These are phyloP conservation scores for Rhogogaster chlorosoma DNA, from an alignment of 2,888 invertebrate genomes.

Conservation along the genomic window DNA sequence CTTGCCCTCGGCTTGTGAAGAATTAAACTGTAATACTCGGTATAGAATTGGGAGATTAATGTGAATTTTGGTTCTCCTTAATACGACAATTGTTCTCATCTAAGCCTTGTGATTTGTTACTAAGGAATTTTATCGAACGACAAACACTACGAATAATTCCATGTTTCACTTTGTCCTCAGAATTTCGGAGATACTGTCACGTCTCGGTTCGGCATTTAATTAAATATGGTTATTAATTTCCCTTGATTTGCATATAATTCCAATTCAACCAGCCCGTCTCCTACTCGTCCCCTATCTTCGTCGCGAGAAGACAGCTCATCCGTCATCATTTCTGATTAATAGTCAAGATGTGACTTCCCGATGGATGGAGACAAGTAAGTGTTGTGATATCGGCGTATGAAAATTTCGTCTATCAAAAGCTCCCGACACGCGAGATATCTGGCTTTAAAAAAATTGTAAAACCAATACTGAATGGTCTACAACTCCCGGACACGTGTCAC, in stretches of 20 bases:
- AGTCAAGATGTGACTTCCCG: constrained; percentile 18
- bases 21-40: neutral
- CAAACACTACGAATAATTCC: neutral
- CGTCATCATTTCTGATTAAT: constrained; percentile 39
- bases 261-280: constrained; percentile 37
- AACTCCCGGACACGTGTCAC: constrained; percentile 19
- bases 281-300: constrained; percentile 15
- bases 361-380: neutral
- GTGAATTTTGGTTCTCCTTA: neutral
- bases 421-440: neutral
- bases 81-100: neutral
- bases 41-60: neutral
- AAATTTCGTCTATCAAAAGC: constrained; percentile 8
- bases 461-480: neutral
- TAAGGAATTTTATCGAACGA: neutral
- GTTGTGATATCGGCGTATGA: neutral
- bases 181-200: neutral
- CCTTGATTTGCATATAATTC: constrained; percentile 52
- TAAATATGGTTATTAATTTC: constrained; percentile 50
- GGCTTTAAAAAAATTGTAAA: neutral
- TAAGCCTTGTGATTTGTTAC: neutral
- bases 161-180: neutral
- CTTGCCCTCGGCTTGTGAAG: neutral
- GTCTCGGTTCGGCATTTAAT: constrained; percentile 43
- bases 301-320: neutral